Evolutionary conservation across 2,888 invertebrate species (phyloP).

Genomic region (Glyphotaelius pellucidus): DNA sequence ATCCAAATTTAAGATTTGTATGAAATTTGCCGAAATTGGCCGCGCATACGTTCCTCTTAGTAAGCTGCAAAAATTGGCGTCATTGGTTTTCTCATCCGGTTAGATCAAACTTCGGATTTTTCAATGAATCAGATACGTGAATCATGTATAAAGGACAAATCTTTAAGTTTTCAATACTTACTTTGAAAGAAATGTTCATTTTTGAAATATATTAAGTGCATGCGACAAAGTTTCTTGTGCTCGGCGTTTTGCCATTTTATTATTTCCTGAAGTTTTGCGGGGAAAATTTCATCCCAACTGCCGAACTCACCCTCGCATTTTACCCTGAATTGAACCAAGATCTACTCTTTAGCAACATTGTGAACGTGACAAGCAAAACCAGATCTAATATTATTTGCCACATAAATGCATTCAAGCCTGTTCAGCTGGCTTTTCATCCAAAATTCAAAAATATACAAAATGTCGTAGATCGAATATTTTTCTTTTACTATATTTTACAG

Average conservation of each 20-base stretch:
- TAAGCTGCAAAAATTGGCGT: too few relatives aligned
- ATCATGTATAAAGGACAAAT: background rate
- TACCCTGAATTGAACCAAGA: background rate
- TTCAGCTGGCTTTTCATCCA: background rate
- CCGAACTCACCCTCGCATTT: background rate
- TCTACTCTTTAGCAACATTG: constrained; percentile 15
- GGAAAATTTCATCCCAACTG: background rate
- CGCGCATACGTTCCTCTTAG: too few relatives aligned
- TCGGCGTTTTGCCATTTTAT: background rate
- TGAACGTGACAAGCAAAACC: background rate
- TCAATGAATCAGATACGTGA: too few relatives aligned
- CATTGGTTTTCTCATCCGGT: too few relatives aligned
- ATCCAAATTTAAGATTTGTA: too few relatives aligned
- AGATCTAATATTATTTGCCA: background rate
- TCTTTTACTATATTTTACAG: too few relatives aligned
- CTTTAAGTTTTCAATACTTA: background rate
- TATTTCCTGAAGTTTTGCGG: background rate
- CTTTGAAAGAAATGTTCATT: background rate
- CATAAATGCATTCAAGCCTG: background rate
- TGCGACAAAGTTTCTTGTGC: background rate
- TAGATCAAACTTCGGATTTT: too few relatives aligned
- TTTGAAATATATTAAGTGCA: background rate
- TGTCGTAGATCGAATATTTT: background rate
- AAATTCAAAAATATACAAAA: background rate
- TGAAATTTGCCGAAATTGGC: too few relatives aligned